Base-by-base conservation (phyloP, 2,113 vertebrate genomes). In the Grammomys surdaster region DNA sequence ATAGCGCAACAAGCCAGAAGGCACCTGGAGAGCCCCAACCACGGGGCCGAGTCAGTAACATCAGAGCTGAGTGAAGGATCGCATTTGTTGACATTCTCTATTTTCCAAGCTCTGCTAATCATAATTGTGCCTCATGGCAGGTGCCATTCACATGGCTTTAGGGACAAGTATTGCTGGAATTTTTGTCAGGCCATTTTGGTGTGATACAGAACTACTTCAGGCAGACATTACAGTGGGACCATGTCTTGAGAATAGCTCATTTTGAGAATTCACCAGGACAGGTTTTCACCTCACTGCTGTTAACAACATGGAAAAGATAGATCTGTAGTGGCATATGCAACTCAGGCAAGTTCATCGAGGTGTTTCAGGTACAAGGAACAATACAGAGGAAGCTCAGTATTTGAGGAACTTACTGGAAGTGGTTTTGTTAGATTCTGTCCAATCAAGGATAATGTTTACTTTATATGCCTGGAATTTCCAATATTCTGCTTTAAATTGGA, bases 171-270 rank as follows among this genome's bases (percentile, higher is more conserved):
- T 99, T 0, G 97, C 99, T 91, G 99, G 99, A 56, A 22, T 99
- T 99, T 58, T 99, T 99, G 99, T 99, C 86, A 99, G 98, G 97
- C 99, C 99, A 69, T 98, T 99, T 78, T 99, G 99, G 98, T 98
- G 99, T 88, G 99, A 99, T 99, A 97, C 97, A 93, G 98, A 98
- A 94, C 98, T 99, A 46, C 98, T 98, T 95, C 97, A 98, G 96
- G 96, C 22, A 17, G 90, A 1, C 91, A 85, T 99, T 95, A 95
- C 99, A 96, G 99, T 99, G 99, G 72, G 99, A 99, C 98, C 97
- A 98, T 94, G 98, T 99, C 67, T 99, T 99, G 99, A 98, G 99
- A 96, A 99, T 99, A 99, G 99, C 99, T 94, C 98, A 99, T 82
- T 99, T 99, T 98, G 98, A 99, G 72, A 99, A 99, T 97, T 99